Evolutionary conservation across 2,797 vertebrate species (phyloP).

Genomic region (Limosa lapponica): DNA sequence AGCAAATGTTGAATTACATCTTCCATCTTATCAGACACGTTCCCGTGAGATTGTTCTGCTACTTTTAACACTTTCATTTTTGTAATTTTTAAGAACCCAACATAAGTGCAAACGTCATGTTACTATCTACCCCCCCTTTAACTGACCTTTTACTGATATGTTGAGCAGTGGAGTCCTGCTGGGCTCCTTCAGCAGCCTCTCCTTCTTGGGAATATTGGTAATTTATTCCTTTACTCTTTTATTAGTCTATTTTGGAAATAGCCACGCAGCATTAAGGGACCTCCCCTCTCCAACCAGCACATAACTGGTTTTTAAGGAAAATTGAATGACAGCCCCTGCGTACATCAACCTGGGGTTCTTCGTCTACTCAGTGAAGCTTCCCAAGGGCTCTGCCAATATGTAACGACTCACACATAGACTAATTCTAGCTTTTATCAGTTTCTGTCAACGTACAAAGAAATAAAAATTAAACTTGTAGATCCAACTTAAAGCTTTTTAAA

Average conservation of each 20-base stretch:
- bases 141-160: rapidly evolving
- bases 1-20: neutral
- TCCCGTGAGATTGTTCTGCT: neutral
- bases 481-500: neutral
- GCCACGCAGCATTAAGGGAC: neutral
- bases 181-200: neutral
- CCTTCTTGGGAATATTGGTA: neutral
- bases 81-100: neutral
- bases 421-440: neutral
- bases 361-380: neutral
- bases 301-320: neutral
- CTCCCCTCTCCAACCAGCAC: neutral
- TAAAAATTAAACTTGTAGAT: neutral
- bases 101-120: rapidly evolving
- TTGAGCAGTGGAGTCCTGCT: neutral
- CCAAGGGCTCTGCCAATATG: neutral
- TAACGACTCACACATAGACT: neutral
- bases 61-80: neutral
- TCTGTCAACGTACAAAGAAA: neutral
- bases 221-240: neutral
- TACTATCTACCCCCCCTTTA: neutral
- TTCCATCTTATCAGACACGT: neutral
- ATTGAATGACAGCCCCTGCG: neutral
- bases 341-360: neutral
- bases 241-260: neutral